These are phyloP conservation scores for Octonoba sinensis DNA, from an alignment of 2,888 invertebrate species.

Conservation along the genomic window DNA sequence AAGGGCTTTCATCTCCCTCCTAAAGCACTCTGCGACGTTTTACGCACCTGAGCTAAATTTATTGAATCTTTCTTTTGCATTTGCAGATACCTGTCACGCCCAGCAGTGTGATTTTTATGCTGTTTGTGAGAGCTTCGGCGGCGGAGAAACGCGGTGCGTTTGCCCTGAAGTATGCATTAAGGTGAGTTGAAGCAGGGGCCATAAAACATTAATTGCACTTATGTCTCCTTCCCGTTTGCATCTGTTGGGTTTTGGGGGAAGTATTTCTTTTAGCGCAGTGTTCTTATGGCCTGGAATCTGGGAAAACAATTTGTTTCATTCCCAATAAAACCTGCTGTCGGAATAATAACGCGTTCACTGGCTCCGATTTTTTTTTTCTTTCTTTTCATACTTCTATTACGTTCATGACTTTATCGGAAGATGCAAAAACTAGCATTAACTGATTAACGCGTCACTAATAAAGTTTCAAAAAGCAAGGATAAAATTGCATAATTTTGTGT, in stretches of 20 bases:
- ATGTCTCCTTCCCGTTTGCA: not conserved
- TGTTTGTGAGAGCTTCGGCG: slow-evolving; percentile 78
- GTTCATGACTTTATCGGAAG: no score
- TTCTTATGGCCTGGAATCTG: not conserved
- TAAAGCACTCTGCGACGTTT: slow-evolving; percentile 5
- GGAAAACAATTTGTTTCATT: no score
- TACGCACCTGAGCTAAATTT: slow-evolving; percentile 26
- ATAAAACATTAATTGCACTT: slow-evolving; percentile 26
- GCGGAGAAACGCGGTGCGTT: slow-evolving; percentile 74
- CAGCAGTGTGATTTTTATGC: slow-evolving; percentile 83
- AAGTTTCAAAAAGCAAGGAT: no score
- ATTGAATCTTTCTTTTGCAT: slow-evolving; percentile 1
- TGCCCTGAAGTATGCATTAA: slow-evolving; percentile 73
- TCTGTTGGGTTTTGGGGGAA: not conserved
- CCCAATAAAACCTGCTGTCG: no score
- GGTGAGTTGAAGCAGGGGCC: slow-evolving; percentile 67
- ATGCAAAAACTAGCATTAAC: no score
- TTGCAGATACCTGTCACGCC: slow-evolving; percentile 81
- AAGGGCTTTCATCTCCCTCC: not conserved
- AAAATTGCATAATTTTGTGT: no score
- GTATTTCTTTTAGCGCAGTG: not conserved
- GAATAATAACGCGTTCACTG: no score
- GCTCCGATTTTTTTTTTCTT: no score
- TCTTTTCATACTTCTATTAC: no score
- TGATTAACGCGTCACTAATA: no score